Base-by-base conservation (phyloP, 2,797 vertebrate species). In the Cephalopachus bancanus region DNA sequence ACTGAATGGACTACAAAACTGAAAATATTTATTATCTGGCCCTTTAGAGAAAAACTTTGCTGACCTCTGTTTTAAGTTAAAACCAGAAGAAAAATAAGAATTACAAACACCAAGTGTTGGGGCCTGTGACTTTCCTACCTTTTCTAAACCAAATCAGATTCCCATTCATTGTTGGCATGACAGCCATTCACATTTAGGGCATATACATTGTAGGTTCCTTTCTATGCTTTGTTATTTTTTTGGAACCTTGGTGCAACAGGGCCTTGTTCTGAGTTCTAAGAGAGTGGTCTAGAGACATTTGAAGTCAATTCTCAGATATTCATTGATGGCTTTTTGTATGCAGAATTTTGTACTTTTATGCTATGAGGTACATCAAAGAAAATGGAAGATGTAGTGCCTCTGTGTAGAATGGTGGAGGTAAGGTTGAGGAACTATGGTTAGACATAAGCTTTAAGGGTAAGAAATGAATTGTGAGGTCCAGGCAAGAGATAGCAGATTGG, bases 31-130 rank as follows among this genome's bases (percentile, higher is more conserved):
- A 81, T 20, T 90, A 2, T 87, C 22, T 87, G 16, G 26, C 15
- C 37, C 83, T 83, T 92, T 72, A 80, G 83, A 75, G 89, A 78
- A 84, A 88, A 55, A 53, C 22, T 59, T 92, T 71, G 20, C 28
- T 74, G 14, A 71, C 60, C 6, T 51, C 22, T 89, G 55, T 53
- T 80, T 92, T 93, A 59, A 49, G 51, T 83, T 80, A n/a, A 64
- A 89, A 62, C 26, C 20, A 84, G 53, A 24, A 59, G 57, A 93
- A 72, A 96, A 81, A 85, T 93, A 91, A 96, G 60, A 93, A 94
- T 93, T 89, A 26, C 10, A 49, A 55, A 78, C 1, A 71, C 10
- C 69, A 89, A 7, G 7, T 92, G 20, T 76, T 93, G 76, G 3
- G n/a, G n/a, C 37, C 49, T 97, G 12, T 93, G 51, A 79, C 69